A percentile compares a stretch with the other conserved stretches of the same genome.
Evolutionary conservation across 2,113 vertebrate genomes (phyloP).

Genomic region (Phyllopteryx taeniolatus): DNA sequence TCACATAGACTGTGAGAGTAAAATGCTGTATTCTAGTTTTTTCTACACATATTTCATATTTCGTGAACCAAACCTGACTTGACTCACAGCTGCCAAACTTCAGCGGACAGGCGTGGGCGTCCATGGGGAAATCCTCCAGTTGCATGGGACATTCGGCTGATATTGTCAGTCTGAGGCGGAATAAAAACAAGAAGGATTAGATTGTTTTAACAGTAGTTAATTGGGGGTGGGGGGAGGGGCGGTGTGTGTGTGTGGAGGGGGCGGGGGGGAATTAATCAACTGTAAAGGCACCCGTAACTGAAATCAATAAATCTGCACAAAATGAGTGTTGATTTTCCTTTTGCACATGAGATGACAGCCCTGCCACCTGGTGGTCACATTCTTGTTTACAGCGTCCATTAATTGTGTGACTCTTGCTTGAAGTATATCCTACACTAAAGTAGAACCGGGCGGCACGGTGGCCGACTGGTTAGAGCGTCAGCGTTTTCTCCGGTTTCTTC

Average conservation of each 20-base stretch:
- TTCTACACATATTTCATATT: too few species aligned
- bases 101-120: constrained; percentile 88
- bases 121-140: constrained; percentile 94
- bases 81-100: constrained; percentile 93
- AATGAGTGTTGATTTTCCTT: not conserved
- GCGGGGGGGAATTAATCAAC: not conserved
- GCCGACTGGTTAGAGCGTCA: too few species aligned
- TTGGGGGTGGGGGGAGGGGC: too few species aligned
- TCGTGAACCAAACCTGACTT: not conserved
- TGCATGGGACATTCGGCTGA: constrained; percentile 95
- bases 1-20: not conserved
- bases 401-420: not conserved
- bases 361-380: constrained; percentile 53
- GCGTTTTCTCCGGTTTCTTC: too few species aligned
- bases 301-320: too few species aligned
- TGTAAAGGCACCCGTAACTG: too few species aligned
- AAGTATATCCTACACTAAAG: too few species aligned
- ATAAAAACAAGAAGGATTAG: constrained; percentile 4
- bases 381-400: not conserved
- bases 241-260: too few species aligned
- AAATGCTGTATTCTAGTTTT: too few species aligned
- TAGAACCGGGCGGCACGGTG: too few species aligned
- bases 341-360: constrained; percentile 19
- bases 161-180: constrained; percentile 82
- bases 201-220: not conserved